Evolutionary conservation across 2,888 invertebrate species (phyloP).

Genomic region (Ectemnius cavifrons): DNA sequence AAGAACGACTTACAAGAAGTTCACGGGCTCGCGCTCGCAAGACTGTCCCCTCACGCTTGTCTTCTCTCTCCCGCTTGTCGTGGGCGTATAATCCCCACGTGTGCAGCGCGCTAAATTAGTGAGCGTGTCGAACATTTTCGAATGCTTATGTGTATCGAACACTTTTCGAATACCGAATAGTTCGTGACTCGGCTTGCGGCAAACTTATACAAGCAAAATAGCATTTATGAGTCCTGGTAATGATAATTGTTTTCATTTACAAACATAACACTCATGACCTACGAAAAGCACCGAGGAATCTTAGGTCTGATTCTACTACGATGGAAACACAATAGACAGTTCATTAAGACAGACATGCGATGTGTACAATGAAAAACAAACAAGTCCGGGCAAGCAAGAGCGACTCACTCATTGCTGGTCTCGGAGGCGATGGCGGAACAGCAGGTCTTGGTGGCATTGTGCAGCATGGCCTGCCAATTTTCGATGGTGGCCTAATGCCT

Average conservation of each 20-base stretch:
- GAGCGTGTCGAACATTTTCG: conserved; percentile 20
- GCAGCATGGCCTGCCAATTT: conserved; percentile 84
- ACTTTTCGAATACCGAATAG: too few relatives aligned
- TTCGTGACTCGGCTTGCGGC: too few relatives aligned
- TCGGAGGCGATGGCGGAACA: conserved; percentile 81
- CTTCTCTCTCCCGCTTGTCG: conserved; percentile 43
- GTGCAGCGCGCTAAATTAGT: conserved; percentile 39
- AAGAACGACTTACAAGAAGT: conserved; percentile 62
- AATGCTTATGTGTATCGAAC: not conserved
- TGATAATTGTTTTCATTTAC: too few relatives aligned
- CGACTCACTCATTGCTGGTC: conserved; percentile 56
- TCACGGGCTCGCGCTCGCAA: conserved; percentile 48
- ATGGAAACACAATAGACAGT: not conserved
- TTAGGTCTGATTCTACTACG: too few relatives aligned
- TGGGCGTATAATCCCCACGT: conserved; percentile 52
- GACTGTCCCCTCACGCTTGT: conserved; percentile 48
- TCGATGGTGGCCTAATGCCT: conserved; percentile 83
- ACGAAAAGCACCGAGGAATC: too few relatives aligned
- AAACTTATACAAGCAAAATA: too few relatives aligned
- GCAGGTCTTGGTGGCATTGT: conserved; percentile 84
- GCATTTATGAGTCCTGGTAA: too few relatives aligned
- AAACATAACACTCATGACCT: too few relatives aligned
- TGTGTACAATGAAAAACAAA: not conserved
- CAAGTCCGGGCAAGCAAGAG: too few relatives aligned
- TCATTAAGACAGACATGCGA: conserved; percentile 8